Base-by-base conservation (phyloP, 2,797 vertebrate genomes). In the Macropus fuliginosus region DNA sequence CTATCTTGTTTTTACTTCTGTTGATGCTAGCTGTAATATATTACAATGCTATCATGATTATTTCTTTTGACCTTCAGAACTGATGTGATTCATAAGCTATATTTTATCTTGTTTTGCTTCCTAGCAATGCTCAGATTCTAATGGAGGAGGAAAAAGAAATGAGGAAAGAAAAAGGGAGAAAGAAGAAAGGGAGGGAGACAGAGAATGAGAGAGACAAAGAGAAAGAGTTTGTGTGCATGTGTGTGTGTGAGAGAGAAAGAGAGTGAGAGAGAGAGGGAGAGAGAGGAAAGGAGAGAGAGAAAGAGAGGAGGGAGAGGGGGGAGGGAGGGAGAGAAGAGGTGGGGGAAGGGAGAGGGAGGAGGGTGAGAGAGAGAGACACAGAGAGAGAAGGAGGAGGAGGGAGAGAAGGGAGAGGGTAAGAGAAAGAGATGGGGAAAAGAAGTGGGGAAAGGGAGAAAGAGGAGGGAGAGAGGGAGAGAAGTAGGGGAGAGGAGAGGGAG, bases 401-500 rank as follows among this genome's bases (percentile, higher is more conserved):
- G 28, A 50, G 10, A 31, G 10, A 12, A 11, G 0, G 28, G 4
- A 4, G 4, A 3, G 50, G 12, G 28, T 34, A 31, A 13, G 12
- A 29, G 55, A 55, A 0, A 46, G 55, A 31, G 34, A 91, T 55
- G 28, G 10, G 12, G 10, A 31, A 10, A 0, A 28, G 46, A 46
- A 1, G 46, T 46, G 46, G 46, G 46, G 46, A 3, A 24, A 28
- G 27, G 24, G 27, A 56, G 5, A 0, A 4, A 1, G 27, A 0
- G 81, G 5, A 52, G 52, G 52, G 52, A 52, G 4, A 52, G 52
- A 52, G 52, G 52, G 0, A n/a, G 14, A 16, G 28, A 11, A n/a
- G 52, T 52, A 5, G 9, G 16, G 9, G 55, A 29, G 18, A 0
- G 14, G 10, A 29, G 12, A n/a, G 21, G 8, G 5, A 0, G 4